Conservation (phyloP, 2,113 vertebrate species). For the Labeo catla region DNA sequence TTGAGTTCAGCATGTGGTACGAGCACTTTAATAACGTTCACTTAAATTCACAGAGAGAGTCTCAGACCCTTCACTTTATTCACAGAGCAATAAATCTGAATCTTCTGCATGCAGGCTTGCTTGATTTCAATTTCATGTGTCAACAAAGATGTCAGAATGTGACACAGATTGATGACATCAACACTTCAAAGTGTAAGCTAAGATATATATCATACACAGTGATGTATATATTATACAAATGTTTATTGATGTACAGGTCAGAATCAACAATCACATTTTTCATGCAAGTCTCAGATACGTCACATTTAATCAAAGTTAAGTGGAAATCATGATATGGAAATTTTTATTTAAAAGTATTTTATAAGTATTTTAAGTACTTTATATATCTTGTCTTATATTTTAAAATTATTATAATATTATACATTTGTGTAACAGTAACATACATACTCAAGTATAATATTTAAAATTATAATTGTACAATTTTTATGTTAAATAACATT, state of each 20-base stretch:
- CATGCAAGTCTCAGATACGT: background rate
- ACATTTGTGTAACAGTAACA: too few species aligned
- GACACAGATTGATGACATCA: background rate
- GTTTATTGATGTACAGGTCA: background rate
- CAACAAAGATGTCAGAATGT: background rate
- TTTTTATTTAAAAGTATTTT: too few species aligned
- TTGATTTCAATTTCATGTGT: background rate
- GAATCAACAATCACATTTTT: background rate
- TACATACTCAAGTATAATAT: too few species aligned
- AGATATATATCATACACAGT: background rate
- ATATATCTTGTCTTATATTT: too few species aligned
- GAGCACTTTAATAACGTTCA: background rate
- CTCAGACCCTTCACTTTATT: background rate
- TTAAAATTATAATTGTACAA: too few species aligned
- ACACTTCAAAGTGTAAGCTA: background rate
- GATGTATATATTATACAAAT: too few species aligned
- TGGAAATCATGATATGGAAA: too few species aligned
- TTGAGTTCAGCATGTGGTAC: background rate
- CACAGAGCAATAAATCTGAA: background rate
- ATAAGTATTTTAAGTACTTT: too few species aligned
- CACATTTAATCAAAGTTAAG: background rate
- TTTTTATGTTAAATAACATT: too few species aligned
- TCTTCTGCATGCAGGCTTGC: background rate
- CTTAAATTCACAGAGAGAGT: background rate
- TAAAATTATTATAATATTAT: too few species aligned